phyloP scores from a whole-genome alignment of 2,888 invertebrate species.

The Crioceris asparagi region DNA sequence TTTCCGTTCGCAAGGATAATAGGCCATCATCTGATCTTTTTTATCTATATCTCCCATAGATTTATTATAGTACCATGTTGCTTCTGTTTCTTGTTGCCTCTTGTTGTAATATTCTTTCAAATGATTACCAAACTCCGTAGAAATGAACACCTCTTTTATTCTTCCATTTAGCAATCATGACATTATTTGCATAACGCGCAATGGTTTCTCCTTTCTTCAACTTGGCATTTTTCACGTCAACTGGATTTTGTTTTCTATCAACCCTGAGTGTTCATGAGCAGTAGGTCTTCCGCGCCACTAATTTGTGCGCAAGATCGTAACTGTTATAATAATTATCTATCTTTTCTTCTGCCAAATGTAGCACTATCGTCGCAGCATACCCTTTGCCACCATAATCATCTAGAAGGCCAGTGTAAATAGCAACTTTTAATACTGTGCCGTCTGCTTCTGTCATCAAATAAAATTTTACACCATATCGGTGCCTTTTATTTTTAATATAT shows the following conservation, averaged over 20 bases:
- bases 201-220: not conserved
- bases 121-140: not conserved
- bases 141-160: slow-evolving; percentile 2
- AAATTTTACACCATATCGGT: slow-evolving; percentile 16
- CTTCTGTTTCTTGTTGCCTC: slow-evolving; percentile 1
- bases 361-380: slow-evolving; percentile 13
- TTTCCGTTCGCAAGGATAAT: no score
- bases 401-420: slow-evolving; percentile 3
- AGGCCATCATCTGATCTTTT: no score
- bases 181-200: not conserved
- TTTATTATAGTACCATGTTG: no score
- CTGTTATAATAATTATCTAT: slow-evolving; percentile 6
- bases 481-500: slow-evolving; percentile 1
- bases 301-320: slow-evolving; percentile 3
- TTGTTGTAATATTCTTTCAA: slow-evolving; percentile 1
- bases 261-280: slow-evolving; percentile 4
- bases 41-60: no score
- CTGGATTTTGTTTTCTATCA: slow-evolving; percentile 3
- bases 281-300: slow-evolving; percentile 4
- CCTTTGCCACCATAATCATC: slow-evolving; percentile 20
- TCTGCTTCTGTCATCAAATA: slow-evolving; percentile 20
- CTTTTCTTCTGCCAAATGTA: slow-evolving; percentile 6
- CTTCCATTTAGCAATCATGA: not conserved
- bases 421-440: slow-evolving; percentile 19
- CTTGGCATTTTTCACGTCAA: not conserved